Conservation (phyloP, 92 coral and sea anemone species). For the Blastomussa wellsi region DNA sequence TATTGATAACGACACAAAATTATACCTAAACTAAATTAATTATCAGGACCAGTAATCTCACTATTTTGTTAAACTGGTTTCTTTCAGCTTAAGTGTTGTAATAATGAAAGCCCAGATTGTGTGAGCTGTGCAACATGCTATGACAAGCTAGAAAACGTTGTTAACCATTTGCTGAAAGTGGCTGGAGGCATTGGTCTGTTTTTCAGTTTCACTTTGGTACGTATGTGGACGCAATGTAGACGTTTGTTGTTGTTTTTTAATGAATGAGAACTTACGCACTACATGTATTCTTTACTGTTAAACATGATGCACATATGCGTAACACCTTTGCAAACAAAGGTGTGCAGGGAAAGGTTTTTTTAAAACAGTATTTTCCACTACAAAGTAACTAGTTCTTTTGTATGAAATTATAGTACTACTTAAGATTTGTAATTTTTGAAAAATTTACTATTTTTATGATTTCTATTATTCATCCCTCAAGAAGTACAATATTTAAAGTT, state of each 20-base stretch:
- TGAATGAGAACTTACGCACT: background rate
- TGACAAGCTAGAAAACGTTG: slow-evolving; percentile 56
- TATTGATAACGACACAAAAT: too few species aligned
- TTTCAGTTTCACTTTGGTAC: slow-evolving; percentile 97
- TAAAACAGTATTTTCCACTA: too few species aligned
- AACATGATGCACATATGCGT: background rate
- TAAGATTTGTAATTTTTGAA: too few species aligned
- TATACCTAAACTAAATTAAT: too few species aligned
- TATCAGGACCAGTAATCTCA: background rate
- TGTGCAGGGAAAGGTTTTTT: too few species aligned
- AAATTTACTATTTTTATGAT: too few species aligned
- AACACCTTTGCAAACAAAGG: background rate
- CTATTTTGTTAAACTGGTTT: background rate
- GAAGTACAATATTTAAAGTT: too few species aligned
- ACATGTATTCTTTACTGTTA: too few species aligned
- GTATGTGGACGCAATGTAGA: background rate
- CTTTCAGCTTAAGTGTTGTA: slow-evolving; percentile 71
- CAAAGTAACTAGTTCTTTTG: too few species aligned
- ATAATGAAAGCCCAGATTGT: slow-evolving; percentile 27
- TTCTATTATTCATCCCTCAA: too few species aligned
- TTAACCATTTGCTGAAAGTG: slow-evolving; percentile 88
- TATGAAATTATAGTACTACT: too few species aligned
- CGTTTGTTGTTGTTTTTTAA: background rate
- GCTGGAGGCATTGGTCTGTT: slow-evolving; percentile 96
- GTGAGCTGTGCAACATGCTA: slow-evolving; percentile 68